phyloP scores from a whole-genome alignment of 2,888 invertebrate species.

The Eristalis arbustorum region DNA sequence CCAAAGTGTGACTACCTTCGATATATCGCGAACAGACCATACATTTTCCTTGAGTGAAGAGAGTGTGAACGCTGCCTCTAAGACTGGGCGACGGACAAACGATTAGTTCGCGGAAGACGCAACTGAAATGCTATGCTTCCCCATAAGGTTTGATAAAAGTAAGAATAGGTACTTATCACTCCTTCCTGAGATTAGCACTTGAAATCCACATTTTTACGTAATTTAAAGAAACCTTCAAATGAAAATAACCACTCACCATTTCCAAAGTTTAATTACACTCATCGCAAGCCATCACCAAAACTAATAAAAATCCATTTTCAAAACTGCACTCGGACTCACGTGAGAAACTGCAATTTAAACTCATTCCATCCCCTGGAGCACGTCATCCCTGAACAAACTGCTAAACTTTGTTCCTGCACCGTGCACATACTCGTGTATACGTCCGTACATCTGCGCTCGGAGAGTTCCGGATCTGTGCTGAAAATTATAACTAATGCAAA shows the following conservation, averaged over 20 bases:
- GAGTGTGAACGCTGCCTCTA: too few species aligned
- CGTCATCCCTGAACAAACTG: constrained; percentile 1
- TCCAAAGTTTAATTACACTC: constrained; percentile 35
- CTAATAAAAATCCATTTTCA: constrained; percentile 34
- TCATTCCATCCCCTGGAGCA: neutral
- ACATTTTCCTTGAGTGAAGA: too few species aligned
- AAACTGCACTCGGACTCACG: constrained; percentile 27
- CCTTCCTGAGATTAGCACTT: too few species aligned
- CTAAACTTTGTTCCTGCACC: constrained; percentile 38
- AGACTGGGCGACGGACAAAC: too few species aligned
- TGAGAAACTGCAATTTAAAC: constrained; percentile 7
- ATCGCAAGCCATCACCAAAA: constrained; percentile 8
- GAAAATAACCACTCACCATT: neutral
- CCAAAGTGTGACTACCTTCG: too few species aligned
- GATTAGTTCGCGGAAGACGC: too few species aligned
- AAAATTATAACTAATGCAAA: constrained; percentile 32
- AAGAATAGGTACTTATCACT: too few species aligned
- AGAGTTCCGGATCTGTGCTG: neutral
- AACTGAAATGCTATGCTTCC: too few species aligned
- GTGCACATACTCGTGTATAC: too few species aligned
- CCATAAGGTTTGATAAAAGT: too few species aligned
- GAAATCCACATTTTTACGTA: too few species aligned
- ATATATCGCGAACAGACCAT: too few species aligned
- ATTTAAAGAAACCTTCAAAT: neutral
- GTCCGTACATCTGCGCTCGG: neutral